Evolutionary conservation across 2,888 invertebrate genomes (phyloP).

Genomic region (Himalopsyche tibetana): DNA sequence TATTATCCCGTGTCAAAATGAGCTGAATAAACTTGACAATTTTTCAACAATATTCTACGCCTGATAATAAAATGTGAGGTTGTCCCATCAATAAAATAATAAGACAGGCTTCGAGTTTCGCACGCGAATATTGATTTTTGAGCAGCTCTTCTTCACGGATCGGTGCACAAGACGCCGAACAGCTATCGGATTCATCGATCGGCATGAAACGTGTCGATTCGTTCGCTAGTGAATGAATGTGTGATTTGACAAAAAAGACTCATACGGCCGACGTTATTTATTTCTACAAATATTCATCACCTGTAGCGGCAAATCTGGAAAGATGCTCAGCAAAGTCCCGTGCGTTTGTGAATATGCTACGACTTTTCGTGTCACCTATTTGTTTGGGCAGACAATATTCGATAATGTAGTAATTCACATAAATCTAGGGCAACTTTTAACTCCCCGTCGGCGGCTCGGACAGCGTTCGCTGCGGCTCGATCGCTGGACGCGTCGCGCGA

Average conservation of each 20-base stretch:
- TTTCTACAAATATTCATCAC: constrained; percentile 52
- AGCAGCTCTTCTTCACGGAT: no score
- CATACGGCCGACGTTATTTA: constrained; percentile 15
- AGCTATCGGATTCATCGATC: neutral
- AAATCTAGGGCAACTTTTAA: neutral
- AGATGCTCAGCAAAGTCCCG: constrained; percentile 61
- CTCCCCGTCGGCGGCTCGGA: neutral
- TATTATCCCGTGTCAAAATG: no score
- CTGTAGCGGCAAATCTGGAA: constrained; percentile 60
- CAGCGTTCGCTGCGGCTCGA: no score
- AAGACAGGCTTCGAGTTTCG: no score
- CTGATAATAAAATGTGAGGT: no score
- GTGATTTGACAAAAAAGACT: constrained; percentile 6
- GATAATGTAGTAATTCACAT: constrained; percentile 54
- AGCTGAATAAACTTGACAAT: no score
- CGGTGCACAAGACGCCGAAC: no score
- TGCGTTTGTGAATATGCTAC: constrained; percentile 57
- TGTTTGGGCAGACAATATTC: constrained; percentile 59
- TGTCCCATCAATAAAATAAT: no score
- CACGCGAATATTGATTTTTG: no score
- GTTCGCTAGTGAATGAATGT: neutral
- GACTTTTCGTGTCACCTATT: constrained; percentile 60
- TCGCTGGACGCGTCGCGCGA: no score
- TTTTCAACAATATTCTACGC: no score
- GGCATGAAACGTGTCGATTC: constrained; percentile 2